Evolutionary conservation across 2,888 invertebrate genomes (phyloP), one percentile per base, ranked within the genome.

Genomic region (Xestobium rufovillosum): DNA sequence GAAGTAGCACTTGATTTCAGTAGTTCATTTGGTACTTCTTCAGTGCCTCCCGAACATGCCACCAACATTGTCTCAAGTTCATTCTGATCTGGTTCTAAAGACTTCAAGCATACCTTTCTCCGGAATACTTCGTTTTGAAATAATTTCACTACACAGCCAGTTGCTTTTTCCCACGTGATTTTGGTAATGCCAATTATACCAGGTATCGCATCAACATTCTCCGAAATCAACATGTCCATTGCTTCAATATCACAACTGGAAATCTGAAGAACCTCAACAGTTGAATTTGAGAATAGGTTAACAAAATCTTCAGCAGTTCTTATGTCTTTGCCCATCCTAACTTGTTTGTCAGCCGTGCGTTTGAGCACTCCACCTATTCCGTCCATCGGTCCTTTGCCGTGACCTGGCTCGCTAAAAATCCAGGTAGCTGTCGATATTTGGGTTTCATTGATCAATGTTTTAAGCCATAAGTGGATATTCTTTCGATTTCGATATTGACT

Each of bases 101-200:
- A n/a, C n/a, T n/a, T n/a, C n/a, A n/a, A n/a, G n/a, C n/a, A n/a
- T n/a, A n/a, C n/a, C n/a, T n/a, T n/a, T n/a, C n/a, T n/a, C n/a
- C n/a, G n/a, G n/a, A n/a, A n/a, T n/a, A n/a, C n/a, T n/a, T n/a
- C n/a, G n/a, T n/a, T n/a, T n/a, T n/a, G n/a, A n/a, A n/a, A n/a
- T 23, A 31, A 23, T 31, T 31, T 14, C 31, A 31, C 31, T 31
- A 14, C 15, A 14, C 31, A 14, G 15, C 15, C 15, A 31, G 15
- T 13, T n/a, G 12, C 38, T 26, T 38, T 29, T 39, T 39, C 12
- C 29, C 39, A 34, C 19, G 12, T 30, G 35, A 47, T 44, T 19
- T 47, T 47, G 27, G 45, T 48, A 19, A 48, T 47, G 25, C 45
- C 36, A 46, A 47, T 48, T n/a, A 48, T 38, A 37, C 48, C 47